Evolutionary conservation across 2,113 vertebrate species (phyloP).

Genomic region (Panthera tigris): DNA sequence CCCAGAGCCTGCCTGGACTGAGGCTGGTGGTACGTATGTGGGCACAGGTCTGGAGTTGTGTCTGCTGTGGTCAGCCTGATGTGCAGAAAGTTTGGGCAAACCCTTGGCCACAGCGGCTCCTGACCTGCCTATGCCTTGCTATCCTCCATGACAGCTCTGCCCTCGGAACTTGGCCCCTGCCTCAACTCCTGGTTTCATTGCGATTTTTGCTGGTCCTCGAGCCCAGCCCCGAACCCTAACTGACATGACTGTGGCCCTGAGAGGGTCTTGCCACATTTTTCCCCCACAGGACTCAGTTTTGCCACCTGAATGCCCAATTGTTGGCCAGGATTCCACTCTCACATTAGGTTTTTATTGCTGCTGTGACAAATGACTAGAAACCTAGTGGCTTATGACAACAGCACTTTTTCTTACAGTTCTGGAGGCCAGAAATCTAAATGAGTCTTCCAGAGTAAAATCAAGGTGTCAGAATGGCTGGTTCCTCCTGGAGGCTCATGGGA

Average conservation of each 20-base stretch:
- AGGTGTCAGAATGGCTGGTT: neutral
- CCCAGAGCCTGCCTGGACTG: neutral
- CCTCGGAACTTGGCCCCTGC: neutral
- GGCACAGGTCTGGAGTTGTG: neutral
- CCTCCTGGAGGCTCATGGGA: neutral
- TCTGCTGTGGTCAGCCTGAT: too few relatives aligned
- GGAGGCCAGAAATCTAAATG: too few relatives aligned
- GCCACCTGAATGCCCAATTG: neutral
- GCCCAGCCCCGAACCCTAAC: neutral
- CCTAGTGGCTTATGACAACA: too few relatives aligned
- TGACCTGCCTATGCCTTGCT: neutral
- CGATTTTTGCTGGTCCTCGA: neutral
- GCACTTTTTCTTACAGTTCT: too few relatives aligned
- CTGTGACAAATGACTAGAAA: neutral
- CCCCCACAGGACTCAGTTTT: neutral
- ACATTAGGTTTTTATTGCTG: neutral
- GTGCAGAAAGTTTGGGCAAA: neutral
- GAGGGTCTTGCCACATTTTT: neutral
- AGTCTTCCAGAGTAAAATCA: too few relatives aligned
- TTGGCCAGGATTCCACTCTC: neutral
- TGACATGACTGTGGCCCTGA: neutral
- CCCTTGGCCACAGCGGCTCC: neutral
- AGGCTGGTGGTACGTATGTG: neutral
- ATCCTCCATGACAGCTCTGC: neutral
- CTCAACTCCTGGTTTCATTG: neutral